Percentiles rank a stretch among this genome's conserved stretches.
These are phyloP conservation scores for Saccostrea glomerata DNA, from an alignment of 1,140 invertebrate genomes.

Conservation along the genomic window DNA sequence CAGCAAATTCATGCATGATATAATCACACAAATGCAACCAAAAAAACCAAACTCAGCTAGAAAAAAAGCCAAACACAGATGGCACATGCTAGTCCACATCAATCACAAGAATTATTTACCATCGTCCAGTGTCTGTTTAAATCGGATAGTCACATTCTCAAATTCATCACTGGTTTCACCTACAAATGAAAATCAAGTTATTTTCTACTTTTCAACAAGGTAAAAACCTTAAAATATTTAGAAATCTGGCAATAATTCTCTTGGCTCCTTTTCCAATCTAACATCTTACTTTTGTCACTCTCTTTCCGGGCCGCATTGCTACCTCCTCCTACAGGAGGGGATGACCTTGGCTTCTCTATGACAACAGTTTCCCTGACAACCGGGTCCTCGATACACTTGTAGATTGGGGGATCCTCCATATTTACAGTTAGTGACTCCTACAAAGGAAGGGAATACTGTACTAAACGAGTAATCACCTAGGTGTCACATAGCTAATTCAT, in stretches of 20 bases:
- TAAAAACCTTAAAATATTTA: too few species aligned
- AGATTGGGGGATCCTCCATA: neutral
- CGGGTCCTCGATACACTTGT: slow-evolving; percentile 32
- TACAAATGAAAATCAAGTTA: slow-evolving; percentile 3
- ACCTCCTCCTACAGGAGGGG: slow-evolving; percentile 18
- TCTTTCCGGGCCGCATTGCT: neutral
- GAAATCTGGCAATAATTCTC: too few species aligned
- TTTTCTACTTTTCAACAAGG: neutral
- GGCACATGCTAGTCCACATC: slow-evolving; percentile 10
- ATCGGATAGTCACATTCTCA: slow-evolving; percentile 40
- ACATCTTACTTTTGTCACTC: neutral
- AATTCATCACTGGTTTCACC: slow-evolving; percentile 41
- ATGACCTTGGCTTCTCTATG: slow-evolving; percentile 24
- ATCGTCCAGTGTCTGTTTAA: slow-evolving; percentile 35
- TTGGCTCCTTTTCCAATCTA: neutral
- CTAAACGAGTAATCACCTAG: neutral
- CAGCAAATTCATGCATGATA: neutral
- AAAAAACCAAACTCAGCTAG: neutral
- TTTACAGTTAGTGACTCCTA: neutral
- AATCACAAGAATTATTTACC: slow-evolving; percentile 32
- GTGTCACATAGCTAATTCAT: neutral
- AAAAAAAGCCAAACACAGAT: neutral
- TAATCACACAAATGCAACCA: neutral
- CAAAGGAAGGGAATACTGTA: neutral
- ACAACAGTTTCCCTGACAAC: slow-evolving; percentile 35